Evolutionary conservation across 2,113 vertebrate genomes (phyloP), one percentile per base, ranked within the genome.

Genomic region (Paramisgurnus dabryanus): DNA sequence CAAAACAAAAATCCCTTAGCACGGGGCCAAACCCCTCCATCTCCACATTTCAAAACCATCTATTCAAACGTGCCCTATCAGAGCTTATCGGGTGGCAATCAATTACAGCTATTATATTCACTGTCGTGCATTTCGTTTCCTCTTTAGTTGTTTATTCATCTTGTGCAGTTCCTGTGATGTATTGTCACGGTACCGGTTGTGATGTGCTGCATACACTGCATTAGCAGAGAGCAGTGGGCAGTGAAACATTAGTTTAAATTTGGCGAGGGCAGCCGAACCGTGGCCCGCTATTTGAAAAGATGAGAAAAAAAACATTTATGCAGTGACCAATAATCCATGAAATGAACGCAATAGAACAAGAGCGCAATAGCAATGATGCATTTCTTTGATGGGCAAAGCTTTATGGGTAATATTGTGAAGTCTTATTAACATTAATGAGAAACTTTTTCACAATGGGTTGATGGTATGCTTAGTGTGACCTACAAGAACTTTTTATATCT

Each of bases 261-360:
- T 61, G 47, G 27, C 27, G n/a, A 57, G 70, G 65, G 27, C 77
- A 55, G 53, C 22, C 43, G 45, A 67, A 81, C 53, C 41, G 43
- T 77, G 58, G 15, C 50, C 40, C 9, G 69, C 57, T 81, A 75
- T 65, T 49, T 39, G 49, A 75, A 69, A 27, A 53, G 39, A 50
- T 79, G 55, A 76, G 82, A 85, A 82, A 4, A 10, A 67, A 75
- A 75, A 18, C 27, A 79, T 87, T 87, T 81, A 58, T 84, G 80
- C 22, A n/a, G 61, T 39, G 86, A 71, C 83, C 68, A 22, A 81
- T 85, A 82, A 84, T 67, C 87, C 88, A 82, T 89, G 86, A 91
- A 91, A 90, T 85, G 76, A 89, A 89, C 85, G 87, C 55, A 82
- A 76, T 65, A 80, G 81, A 27, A 79, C n/a, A 17, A 79, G 84